phyloP scores from a whole-genome alignment of 2,113 vertebrate genomes.

The Albula glossodonta region DNA sequence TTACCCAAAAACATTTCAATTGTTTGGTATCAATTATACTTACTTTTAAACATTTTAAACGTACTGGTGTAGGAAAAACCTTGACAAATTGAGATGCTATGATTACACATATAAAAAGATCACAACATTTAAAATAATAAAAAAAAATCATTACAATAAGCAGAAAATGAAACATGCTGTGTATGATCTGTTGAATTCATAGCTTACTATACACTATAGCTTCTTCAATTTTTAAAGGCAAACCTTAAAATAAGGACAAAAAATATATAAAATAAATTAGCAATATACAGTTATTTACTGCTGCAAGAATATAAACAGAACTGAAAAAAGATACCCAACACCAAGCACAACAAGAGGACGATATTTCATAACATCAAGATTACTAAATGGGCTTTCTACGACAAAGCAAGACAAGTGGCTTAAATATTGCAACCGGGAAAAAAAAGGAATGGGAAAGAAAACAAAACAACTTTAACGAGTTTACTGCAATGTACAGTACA shows the following conservation, averaged over 20 bases:
- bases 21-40: slow-evolving; percentile 71
- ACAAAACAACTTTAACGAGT: slow-evolving; percentile 75
- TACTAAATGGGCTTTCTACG: slow-evolving; percentile 15
- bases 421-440: slow-evolving; percentile 28
- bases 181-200: slow-evolving; percentile 64
- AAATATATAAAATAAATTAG: slow-evolving; percentile 70
- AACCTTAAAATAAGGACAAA: slow-evolving; percentile 72
- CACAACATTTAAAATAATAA: slow-evolving; percentile 54
- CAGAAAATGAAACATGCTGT: slow-evolving; percentile 73
- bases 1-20: slow-evolving; percentile 76
- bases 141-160: slow-evolving; percentile 59
- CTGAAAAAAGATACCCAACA: slow-evolving; percentile 18
- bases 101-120: slow-evolving; percentile 57
- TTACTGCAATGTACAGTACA: slow-evolving; percentile 39
- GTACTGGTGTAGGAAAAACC: slow-evolving; percentile 49
- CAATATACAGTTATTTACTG: slow-evolving; percentile 54
- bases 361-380: slow-evolving; percentile 25
- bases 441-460: slow-evolving; percentile 71
- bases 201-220: slow-evolving; percentile 71
- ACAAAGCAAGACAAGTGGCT: slow-evolving; percentile 61
- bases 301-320: slow-evolving; percentile 41
- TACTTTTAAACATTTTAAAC: slow-evolving; percentile 45
- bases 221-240: slow-evolving; percentile 57
- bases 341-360: slow-evolving; percentile 7
- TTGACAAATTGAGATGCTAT: slow-evolving; percentile 57